phyloP scores from a whole-genome alignment of 2,113 vertebrate species.

The Hipposideros armiger region DNA sequence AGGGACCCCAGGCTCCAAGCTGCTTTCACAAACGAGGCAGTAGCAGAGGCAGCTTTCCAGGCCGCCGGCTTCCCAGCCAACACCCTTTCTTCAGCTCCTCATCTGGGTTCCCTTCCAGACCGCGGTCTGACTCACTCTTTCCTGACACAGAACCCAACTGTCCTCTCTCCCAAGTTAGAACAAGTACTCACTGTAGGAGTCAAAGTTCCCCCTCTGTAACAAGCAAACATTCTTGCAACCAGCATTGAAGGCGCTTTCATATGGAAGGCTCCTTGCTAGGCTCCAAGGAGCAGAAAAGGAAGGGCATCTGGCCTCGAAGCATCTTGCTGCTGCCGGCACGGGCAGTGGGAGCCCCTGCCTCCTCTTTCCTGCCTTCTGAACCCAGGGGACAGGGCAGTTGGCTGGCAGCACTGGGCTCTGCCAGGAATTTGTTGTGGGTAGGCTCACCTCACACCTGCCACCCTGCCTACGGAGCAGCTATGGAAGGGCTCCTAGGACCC shows the following conservation, averaged over 20 bases:
- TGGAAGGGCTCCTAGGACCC: background rate
- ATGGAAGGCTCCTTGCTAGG: background rate
- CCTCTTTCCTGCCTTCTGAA: background rate
- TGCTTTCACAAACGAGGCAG: background rate
- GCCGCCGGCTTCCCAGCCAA: background rate
- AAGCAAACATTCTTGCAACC: background rate
- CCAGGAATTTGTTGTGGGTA: background rate
- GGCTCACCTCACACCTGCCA: background rate
- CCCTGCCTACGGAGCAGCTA: background rate
- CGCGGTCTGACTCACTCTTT: slow-evolving; percentile 42
- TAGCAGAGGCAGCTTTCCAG: background rate
- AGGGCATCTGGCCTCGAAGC: background rate
- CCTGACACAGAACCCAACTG: slow-evolving; percentile 34
- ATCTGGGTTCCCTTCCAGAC: background rate
- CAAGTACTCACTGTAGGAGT: background rate
- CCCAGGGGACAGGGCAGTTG: background rate
- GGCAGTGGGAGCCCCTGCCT: background rate
- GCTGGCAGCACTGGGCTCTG: background rate
- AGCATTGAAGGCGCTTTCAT: background rate
- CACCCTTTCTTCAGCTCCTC: background rate
- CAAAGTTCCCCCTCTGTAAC: background rate
- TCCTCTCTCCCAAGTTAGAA: slow-evolving; percentile 61
- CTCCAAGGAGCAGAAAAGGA: background rate
- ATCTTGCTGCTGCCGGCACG: fast-evolving
- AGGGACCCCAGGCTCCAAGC: background rate